Evolutionary conservation across 2,113 vertebrate species (phyloP).

Genomic region (Mesocricetus auratus): DNA sequence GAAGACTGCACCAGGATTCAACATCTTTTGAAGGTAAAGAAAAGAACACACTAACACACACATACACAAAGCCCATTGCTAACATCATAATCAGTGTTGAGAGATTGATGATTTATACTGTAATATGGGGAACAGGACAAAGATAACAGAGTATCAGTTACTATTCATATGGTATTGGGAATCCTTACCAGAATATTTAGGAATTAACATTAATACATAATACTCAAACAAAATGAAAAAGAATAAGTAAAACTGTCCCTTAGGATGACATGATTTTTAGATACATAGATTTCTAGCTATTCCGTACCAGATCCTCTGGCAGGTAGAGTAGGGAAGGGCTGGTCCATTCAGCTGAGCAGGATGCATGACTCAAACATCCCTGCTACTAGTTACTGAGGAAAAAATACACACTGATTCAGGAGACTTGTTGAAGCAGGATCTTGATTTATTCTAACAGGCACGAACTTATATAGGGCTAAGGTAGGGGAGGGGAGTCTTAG

Average conservation of each 20-base stretch:
- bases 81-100: not conserved
- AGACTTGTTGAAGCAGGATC: no score
- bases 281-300: not conserved
- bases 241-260: not conserved
- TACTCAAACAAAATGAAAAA: not conserved
- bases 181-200: not conserved
- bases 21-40: not conserved
- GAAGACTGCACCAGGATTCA: not conserved
- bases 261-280: not conserved
- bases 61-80: no score
- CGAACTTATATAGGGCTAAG: no score
- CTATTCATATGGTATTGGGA: not conserved
- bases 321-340: no score
- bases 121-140: not conserved
- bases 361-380: no score
- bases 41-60: not conserved
- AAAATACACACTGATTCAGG: no score
- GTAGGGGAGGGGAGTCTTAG: no score
- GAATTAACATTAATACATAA: not conserved
- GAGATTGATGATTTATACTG: not conserved
- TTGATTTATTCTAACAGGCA: no score
- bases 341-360: no score
- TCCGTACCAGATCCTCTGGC: no score
- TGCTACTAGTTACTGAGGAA: no score
- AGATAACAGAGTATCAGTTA: not conserved